Evolutionary conservation across 2,888 invertebrate genomes (phyloP), one percentile per base, ranked within the genome.

Genomic region (Plusia festucae): DNA sequence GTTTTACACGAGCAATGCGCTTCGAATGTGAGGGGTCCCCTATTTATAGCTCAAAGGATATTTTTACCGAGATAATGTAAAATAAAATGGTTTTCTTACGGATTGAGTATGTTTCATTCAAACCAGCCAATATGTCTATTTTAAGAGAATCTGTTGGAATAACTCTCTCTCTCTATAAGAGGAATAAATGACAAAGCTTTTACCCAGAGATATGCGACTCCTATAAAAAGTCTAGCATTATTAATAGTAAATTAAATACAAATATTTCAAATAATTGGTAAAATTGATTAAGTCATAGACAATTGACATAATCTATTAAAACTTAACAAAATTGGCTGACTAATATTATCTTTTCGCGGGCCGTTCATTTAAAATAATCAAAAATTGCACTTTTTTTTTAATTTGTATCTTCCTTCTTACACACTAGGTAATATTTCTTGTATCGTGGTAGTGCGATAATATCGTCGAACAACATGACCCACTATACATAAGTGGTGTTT

Each of bases 31-130:
- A 65, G 67, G 65, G 65, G 27, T 40, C 16, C n/a, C 20, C 51
- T 74, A 70, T 78, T 72, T 80, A 78, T 68, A 56, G 64, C 30
- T 46, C 34, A 49, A 61, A 59, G 44, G 52, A 73, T 76, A 77
- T 65, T 73, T 70, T 63, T 52, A 63, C 53, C 46, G 40, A 65
- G 32, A 40, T 65, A 77, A 60, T 53, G 51, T 61, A 30, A 20
- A 20, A 18, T 20, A 34, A 68, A 61, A 72, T 54, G 8, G 61
- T 53, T 53, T 54, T 22, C 22, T 72, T 57, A 71, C 60, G 61
- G 49, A 62, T 77, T 56, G 56, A 34, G 18, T 2, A 40, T 34
- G 65, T 72, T 59, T 7, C 11, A 60, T 60, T 27, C 49, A 11
- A 15, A n/a, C 16, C 18, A 11, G 40, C 20, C 44, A 27, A 51